These are phyloP conservation scores for Columba janthina DNA, from an alignment of 2,113 vertebrate genomes.

Conservation along the genomic window DNA sequence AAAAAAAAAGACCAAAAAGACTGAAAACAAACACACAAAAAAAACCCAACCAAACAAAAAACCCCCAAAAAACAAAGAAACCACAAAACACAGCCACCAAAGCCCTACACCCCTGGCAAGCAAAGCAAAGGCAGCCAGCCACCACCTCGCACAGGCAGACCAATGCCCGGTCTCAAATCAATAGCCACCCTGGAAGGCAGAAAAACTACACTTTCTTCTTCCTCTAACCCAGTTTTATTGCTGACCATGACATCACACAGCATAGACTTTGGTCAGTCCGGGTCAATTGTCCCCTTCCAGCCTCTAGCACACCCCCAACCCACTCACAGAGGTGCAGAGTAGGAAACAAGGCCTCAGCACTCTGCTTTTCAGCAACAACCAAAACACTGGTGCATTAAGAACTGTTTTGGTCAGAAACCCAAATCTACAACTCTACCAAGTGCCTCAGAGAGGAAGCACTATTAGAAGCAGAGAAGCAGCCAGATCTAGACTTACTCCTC, in stretches of 20 bases:
- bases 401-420: not conserved
- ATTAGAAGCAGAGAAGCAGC: not conserved
- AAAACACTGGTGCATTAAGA: not conserved
- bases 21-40: too few relatives aligned
- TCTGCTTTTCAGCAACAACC: not conserved
- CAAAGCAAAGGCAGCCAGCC: not conserved
- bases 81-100: too few relatives aligned
- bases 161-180: not conserved
- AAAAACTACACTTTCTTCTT: not conserved
- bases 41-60: too few relatives aligned
- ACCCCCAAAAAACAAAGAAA: too few relatives aligned
- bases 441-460: rapidly evolving
- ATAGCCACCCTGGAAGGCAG: not conserved
- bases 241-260: not conserved
- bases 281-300: not conserved
- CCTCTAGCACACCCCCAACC: not conserved
- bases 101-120: not conserved
- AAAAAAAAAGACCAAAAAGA: not conserved
- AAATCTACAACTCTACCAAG: rapidly evolving
- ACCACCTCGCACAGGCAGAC: not conserved
- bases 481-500: not conserved
- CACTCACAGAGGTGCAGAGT: not conserved
- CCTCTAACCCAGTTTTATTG: not conserved
- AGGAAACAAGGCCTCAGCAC: not conserved
- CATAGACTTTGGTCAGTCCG: not conserved